Conservation (phyloP, 2,888 invertebrate species). For the Nymphalis c-album region DNA sequence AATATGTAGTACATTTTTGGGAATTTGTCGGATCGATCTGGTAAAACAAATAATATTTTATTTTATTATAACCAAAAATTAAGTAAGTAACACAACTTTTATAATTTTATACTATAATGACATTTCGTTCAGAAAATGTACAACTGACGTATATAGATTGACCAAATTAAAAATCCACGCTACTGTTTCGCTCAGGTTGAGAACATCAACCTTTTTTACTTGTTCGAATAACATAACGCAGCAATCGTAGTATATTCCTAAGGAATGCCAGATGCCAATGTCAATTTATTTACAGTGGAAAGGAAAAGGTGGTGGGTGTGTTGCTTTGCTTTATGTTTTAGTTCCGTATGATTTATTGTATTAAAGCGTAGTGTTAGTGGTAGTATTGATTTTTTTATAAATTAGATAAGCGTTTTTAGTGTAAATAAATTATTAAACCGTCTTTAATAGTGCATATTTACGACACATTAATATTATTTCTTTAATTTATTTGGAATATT, state of each 20-base stretch:
- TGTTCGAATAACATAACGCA: background rate
- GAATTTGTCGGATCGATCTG: no score
- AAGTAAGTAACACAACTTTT: no score
- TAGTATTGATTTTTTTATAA: conserved; percentile 29
- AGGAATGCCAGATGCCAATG: conserved; percentile 23
- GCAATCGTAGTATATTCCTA: background rate
- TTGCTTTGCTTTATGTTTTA: conserved; percentile 58
- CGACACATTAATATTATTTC: conserved; percentile 17
- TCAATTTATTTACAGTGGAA: conserved; percentile 65
- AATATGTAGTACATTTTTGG: no score
- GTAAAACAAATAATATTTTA: no score
- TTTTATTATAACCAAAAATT: no score
- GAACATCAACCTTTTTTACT: background rate
- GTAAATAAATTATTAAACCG: conserved; percentile 26
- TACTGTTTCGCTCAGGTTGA: background rate
- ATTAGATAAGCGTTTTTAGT: conserved; percentile 27
- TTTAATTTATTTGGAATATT: conserved; percentile 30
- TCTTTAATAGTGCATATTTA: conserved; percentile 15
- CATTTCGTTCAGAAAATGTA: conserved; percentile 14
- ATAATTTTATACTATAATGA: background rate
- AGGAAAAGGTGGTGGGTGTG: conserved; percentile 74
- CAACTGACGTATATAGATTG: background rate
- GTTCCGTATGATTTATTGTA: conserved; percentile 47
- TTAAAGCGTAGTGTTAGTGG: conserved; percentile 41
- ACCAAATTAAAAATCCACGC: background rate